Conservation (phyloP, 1,140 invertebrate species). For the Vollenhovia emeryi region DNA sequence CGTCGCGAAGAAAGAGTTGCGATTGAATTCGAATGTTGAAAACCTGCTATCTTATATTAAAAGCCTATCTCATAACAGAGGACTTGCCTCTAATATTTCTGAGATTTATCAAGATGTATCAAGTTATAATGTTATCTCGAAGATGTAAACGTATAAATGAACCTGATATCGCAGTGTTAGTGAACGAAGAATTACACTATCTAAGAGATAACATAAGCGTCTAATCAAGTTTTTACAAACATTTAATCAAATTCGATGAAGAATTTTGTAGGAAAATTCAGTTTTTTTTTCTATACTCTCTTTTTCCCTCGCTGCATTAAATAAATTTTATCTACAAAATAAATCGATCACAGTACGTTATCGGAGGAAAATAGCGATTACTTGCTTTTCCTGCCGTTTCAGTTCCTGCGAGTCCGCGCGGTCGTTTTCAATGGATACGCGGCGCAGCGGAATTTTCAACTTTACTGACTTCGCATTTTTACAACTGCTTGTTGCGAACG, state of each 20-base stretch:
- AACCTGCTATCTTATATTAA: no score
- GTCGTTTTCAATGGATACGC: background rate
- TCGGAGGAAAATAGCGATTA: background rate
- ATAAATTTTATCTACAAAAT: background rate
- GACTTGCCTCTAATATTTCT: no score
- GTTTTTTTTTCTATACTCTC: no score
- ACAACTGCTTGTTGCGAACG: constrained; percentile 25
- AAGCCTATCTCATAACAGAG: no score
- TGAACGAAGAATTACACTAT: background rate
- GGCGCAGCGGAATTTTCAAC: background rate
- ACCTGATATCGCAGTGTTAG: background rate
- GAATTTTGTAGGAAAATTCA: background rate
- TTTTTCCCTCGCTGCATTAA: background rate
- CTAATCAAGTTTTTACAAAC: background rate
- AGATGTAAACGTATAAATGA: background rate
- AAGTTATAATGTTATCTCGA: background rate
- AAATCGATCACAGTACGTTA: background rate
- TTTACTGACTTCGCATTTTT: constrained; percentile 28
- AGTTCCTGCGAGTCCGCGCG: no score
- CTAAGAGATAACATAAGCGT: background rate
- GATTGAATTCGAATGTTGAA: no score
- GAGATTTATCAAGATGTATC: background rate
- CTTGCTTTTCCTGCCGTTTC: background rate
- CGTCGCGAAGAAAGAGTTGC: no score
- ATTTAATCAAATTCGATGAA: no score